phyloP scores from a whole-genome alignment of 2,888 invertebrate species.

The Bellardia pandia region DNA sequence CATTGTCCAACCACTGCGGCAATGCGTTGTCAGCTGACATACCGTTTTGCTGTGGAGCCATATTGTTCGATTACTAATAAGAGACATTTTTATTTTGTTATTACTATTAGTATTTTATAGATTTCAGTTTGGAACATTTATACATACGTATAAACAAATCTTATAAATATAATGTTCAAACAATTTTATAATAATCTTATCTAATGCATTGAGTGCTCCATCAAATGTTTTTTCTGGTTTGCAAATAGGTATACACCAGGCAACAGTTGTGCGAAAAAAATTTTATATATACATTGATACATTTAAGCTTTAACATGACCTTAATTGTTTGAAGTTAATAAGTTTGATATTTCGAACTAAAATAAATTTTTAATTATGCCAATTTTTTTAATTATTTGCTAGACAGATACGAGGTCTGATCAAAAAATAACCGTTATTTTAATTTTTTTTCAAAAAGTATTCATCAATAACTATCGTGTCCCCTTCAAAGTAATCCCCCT shows the following conservation, averaged over 20 bases:
- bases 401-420: too few species aligned
- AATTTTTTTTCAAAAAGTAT: too few species aligned
- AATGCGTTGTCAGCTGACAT: neutral
- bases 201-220: slow-evolving; percentile 25
- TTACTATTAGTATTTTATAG: neutral
- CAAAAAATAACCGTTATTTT: too few species aligned
- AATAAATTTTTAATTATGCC: too few species aligned
- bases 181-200: slow-evolving; percentile 23
- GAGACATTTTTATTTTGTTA: slow-evolving; percentile 1
- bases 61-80: slow-evolving; percentile 46
- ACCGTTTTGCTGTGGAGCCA: slow-evolving; percentile 42
- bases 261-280: neutral
- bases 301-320: too few species aligned
- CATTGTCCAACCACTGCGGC: slow-evolving; percentile 78
- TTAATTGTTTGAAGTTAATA: too few species aligned
- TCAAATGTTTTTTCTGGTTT: slow-evolving; percentile 8
- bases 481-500: too few species aligned
- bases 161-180: neutral
- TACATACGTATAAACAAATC: neutral
- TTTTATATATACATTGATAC: too few species aligned
- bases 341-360: too few species aligned
- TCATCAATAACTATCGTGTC: too few species aligned
- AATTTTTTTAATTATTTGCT: too few species aligned
- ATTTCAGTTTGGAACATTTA: neutral
- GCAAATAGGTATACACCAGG: neutral